phyloP scores from a whole-genome alignment of 2,113 vertebrate species.

The Dicrurus megarhynchus region DNA sequence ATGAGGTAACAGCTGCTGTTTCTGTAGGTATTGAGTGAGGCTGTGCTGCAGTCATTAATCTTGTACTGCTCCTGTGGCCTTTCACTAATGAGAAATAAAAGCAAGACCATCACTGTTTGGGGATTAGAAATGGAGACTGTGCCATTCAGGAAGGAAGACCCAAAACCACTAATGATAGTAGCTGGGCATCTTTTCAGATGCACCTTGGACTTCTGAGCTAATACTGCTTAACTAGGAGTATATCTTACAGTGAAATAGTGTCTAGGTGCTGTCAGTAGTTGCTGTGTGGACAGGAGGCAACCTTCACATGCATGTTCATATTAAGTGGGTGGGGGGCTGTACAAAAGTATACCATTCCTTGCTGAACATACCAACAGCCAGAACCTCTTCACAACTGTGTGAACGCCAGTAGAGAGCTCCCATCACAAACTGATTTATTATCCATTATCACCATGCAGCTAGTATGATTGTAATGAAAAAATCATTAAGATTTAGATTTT shows the following conservation, averaged over 20 bases:
- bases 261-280: neutral
- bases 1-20: slow-evolving; percentile 44
- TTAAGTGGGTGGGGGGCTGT: neutral
- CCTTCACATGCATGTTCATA: neutral
- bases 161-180: neutral
- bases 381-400: neutral
- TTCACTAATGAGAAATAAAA: slow-evolving; percentile 47
- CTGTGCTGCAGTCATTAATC: slow-evolving; percentile 50
- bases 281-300: neutral
- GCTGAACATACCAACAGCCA: neutral
- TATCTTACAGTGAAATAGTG: neutral
- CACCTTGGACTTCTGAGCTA: neutral
- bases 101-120: neutral
- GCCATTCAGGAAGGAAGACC: neutral
- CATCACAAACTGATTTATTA: neutral
- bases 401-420: neutral
- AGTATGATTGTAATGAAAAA: neutral
- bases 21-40: slow-evolving; percentile 19
- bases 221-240: neutral
- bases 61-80: neutral
- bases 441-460: neutral
- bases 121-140: neutral
- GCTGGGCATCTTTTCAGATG: neutral
- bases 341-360: neutral
- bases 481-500: neutral